A percentile compares a stretch with the other conserved stretches of the same genome.
Conservation (phyloP, 2,888 invertebrate genomes). For the Apoda limacodes region DNA sequence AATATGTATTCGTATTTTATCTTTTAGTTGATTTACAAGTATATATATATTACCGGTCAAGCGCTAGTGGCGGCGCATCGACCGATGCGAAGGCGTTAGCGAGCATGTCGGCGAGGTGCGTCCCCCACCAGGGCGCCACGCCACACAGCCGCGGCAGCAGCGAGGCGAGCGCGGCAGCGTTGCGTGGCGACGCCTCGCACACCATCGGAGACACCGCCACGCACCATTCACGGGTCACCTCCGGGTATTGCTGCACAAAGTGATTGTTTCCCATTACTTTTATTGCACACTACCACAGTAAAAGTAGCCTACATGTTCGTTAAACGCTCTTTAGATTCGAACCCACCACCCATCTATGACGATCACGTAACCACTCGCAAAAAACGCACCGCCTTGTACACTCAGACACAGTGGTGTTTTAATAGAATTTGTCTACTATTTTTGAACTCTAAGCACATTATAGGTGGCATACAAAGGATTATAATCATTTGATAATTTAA, state of each 20-base stretch:
- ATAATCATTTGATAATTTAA: too few species aligned
- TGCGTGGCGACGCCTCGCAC: conserved; percentile 81
- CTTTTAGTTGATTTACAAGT: neutral
- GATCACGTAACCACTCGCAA: too few species aligned
- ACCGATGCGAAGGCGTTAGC: conserved; percentile 82
- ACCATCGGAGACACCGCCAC: conserved; percentile 58
- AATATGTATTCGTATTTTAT: too few species aligned
- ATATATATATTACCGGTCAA: conserved; percentile 76
- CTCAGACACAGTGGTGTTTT: too few species aligned
- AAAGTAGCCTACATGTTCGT: too few species aligned
- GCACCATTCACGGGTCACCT: conserved; percentile 42
- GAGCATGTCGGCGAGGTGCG: conserved; percentile 86
- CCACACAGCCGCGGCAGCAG: conserved; percentile 83
- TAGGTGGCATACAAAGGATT: too few species aligned
- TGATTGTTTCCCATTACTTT: neutral
- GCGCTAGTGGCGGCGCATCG: conserved; percentile 83
- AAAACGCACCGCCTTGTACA: too few species aligned
- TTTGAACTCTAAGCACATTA: too few species aligned
- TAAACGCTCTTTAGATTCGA: too few species aligned
- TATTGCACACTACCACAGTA: conserved; percentile 57
- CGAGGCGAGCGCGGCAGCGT: conserved; percentile 83
- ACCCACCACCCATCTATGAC: too few species aligned
- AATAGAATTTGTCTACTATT: too few species aligned
- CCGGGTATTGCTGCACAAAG: conserved; percentile 34
- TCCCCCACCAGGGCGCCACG: conserved; percentile 88